A percentile compares a stretch with the other conserved stretches of the same genome.
Evolutionary conservation across 1,140 invertebrate genomes (phyloP).

Genomic region (Neelides sp.): DNA sequence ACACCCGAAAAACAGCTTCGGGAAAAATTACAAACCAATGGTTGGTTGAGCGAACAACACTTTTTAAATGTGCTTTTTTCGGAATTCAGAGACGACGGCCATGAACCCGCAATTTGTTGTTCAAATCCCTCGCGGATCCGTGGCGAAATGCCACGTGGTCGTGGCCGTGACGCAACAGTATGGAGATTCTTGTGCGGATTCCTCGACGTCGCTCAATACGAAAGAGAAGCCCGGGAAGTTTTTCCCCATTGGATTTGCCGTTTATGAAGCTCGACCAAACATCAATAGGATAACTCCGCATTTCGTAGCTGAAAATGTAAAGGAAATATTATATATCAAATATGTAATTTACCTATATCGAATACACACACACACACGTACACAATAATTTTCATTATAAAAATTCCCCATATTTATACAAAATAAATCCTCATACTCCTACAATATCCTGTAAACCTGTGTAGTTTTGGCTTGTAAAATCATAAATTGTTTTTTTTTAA

Average conservation of each 20-base stretch:
- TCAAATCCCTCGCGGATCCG: slow-evolving; percentile 48
- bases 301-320: slow-evolving; percentile 49
- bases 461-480: no score
- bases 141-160: slow-evolving; percentile 55
- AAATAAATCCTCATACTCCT: no score
- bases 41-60: no score
- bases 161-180: slow-evolving; percentile 60
- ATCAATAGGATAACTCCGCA: slow-evolving; percentile 47
- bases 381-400: no score
- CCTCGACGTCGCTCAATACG: slow-evolving; percentile 14
- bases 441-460: no score
- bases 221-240: slow-evolving; percentile 39
- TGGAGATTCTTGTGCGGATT: slow-evolving; percentile 32
- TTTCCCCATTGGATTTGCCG: slow-evolving; percentile 52
- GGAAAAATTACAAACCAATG: no score
- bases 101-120: slow-evolving; percentile 61
- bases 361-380: no score
- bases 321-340: neutral
- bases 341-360: no score
- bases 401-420: no score
- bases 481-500: no score
- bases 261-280: slow-evolving; percentile 53
- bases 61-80: slow-evolving; percentile 2
- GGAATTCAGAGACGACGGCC: slow-evolving; percentile 46
- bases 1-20: neutral